Base-by-base conservation (phyloP, 2,797 vertebrate species). In the Platyrinchus mystaceus region DNA sequence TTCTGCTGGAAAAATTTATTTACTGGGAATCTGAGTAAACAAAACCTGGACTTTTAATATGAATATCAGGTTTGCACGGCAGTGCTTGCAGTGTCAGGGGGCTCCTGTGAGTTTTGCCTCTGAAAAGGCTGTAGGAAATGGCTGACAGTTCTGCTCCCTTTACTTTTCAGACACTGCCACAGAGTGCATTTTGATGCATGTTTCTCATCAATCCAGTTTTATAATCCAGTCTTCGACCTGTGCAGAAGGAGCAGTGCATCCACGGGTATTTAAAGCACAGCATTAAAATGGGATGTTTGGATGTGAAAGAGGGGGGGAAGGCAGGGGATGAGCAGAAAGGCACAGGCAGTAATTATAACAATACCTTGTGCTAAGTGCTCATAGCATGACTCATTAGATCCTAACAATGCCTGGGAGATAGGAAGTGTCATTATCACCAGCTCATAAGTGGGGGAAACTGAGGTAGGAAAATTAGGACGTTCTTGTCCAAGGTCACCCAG, bases 21-120 rank as follows among this genome's bases (percentile, higher is more conserved):
- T 92, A 74, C 94, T 96, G 79, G 96, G 96, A 98, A 97, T 97
- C 81, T n/a, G 74, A 97, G 96, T 95, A 96, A 97, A 98, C 95
- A 95, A 96, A 97, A 97, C 97, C 94, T 83, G 94, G 97, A 93
- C 90, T 89, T 83, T 97, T 97, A 95, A 30, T 18, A 73, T 14
- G 56, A 92, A 36, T 34, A 47, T 37, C 66, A 56, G 62, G 79
- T 73, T 47, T 79, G 67, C 20, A 86, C 5, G 41, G 52, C 39
- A 84, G 14, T 32, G 32, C 74, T 82, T 60, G 44, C 59, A 59
- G 56, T 55, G 76, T 39, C 71, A 39, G 52, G 63, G 39, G 59
- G 66, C 73, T 91, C 36, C 36, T 55, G 2, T 4, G 63, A 70
- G 67, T 73, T 90, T 47, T 81, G 74, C 34, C 26, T 49, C 39